phyloP scores from a whole-genome alignment of 2,888 invertebrate genomes.

The Tachina grossa region DNA sequence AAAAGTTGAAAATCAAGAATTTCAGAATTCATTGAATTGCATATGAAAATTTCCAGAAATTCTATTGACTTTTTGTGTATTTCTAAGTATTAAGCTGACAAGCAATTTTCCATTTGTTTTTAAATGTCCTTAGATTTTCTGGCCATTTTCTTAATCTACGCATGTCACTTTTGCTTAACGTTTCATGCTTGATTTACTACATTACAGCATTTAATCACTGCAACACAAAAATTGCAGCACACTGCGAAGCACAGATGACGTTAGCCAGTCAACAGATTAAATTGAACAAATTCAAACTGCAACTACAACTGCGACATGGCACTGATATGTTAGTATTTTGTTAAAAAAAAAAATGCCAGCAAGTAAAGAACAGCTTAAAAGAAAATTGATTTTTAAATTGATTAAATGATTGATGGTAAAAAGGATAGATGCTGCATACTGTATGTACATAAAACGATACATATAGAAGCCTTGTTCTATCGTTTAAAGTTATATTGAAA shows the following conservation, averaged over 20 bases:
- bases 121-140: constrained; percentile 24
- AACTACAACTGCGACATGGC: constrained; percentile 36
- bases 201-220: constrained; percentile 22
- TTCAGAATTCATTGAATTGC: not conserved
- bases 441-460: too few relatives aligned
- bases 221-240: not conserved
- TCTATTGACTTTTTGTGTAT: not conserved
- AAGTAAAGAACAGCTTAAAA: not conserved
- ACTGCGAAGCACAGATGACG: constrained; percentile 10
- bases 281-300: constrained; percentile 33
- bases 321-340: constrained; percentile 59
- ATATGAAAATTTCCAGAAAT: not conserved
- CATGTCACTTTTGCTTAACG: constrained; percentile 41
- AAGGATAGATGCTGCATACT: not conserved
- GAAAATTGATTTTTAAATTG: constrained; percentile 55
- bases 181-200: constrained; percentile 46
- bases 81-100: not conserved
- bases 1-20: not conserved
- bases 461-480: too few relatives aligned
- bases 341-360: constrained; percentile 18
- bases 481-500: too few relatives aligned
- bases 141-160: constrained; percentile 2
- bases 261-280: constrained; percentile 42
- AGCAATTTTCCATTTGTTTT: constrained; percentile 24
- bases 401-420: constrained; percentile 47